phyloP scores from a whole-genome alignment of 2,797 vertebrate species.

The Hyperoplus lanceolatus region DNA sequence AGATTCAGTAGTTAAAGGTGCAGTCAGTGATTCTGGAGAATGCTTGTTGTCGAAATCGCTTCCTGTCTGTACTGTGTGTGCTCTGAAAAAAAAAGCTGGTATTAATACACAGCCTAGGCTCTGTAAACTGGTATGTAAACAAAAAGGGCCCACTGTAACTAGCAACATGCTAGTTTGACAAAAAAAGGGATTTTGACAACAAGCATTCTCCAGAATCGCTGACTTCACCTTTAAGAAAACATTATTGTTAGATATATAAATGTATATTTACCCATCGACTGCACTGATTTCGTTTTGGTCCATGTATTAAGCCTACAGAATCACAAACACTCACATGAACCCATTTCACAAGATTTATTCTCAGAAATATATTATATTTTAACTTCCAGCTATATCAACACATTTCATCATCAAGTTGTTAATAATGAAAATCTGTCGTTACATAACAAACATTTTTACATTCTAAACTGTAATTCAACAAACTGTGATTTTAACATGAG shows the following conservation, averaged over 20 bases:
- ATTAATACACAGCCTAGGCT: too few relatives aligned
- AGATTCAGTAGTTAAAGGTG: background rate
- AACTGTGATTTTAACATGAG: conserved; percentile 65
- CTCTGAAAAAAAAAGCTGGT: too few relatives aligned
- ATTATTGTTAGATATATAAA: conserved; percentile 31
- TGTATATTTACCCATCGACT: conserved; percentile 30
- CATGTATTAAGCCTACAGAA: conserved; percentile 34
- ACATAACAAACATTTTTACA: conserved; percentile 33
- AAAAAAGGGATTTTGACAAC: too few relatives aligned
- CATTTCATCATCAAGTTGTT: conserved; percentile 26
- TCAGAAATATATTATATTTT: conserved; percentile 61
- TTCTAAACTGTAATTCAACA: conserved; percentile 43
- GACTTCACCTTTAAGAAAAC: background rate
- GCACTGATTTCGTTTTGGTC: conserved; percentile 57
- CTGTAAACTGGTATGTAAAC: too few relatives aligned
- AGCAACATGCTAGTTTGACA: too few relatives aligned
- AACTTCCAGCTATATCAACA: conserved; percentile 32
- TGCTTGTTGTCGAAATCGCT: too few relatives aligned
- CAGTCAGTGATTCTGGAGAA: too few relatives aligned
- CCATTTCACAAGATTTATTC: conserved; percentile 61
- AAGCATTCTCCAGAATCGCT: too few relatives aligned
- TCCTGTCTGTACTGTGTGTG: too few relatives aligned
- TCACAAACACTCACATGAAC: conserved; percentile 40
- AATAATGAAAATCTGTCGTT: conserved; percentile 32
- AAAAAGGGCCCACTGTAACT: too few relatives aligned